These are phyloP conservation scores for Enteromius argenteus DNA, from an alignment of 2,797 vertebrate species.

Conservation along the genomic window DNA sequence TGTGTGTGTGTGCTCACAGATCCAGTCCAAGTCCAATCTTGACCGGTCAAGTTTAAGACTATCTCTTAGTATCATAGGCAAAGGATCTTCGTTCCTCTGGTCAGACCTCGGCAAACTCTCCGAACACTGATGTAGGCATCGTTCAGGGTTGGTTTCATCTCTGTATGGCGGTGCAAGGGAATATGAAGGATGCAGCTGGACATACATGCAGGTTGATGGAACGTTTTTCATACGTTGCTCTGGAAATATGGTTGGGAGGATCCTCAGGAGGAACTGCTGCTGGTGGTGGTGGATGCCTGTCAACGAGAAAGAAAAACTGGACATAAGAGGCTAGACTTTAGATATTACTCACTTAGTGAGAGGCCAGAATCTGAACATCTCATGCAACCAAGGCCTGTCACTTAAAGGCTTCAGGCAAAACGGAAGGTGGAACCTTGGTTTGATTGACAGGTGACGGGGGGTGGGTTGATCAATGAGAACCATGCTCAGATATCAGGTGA, in stretches of 20 bases:
- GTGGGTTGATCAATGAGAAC: constrained; percentile 66
- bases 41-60: not conserved
- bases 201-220: constrained; percentile 20
- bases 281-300: constrained; percentile 77
- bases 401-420: constrained; percentile 75
- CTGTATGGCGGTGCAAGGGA: not conserved
- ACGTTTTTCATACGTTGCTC: constrained; percentile 51
- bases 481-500: constrained; percentile 71
- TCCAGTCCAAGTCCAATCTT: constrained; percentile 7
- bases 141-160: constrained; percentile 9
- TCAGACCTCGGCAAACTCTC: not conserved
- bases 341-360: constrained; percentile 40
- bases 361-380: constrained; percentile 63
- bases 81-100: not conserved
- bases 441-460: constrained; percentile 61
- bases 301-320: constrained; percentile 62
- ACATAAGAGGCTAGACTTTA: constrained; percentile 21
- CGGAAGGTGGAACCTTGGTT: constrained; percentile 64
- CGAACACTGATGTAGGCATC: not conserved
- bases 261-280: constrained; percentile 76
- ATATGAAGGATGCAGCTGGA: constrained; percentile 34
- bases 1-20: constrained; percentile 6
- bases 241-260: constrained; percentile 42
- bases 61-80: not conserved
- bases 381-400: constrained; percentile 74